Base-by-base conservation (phyloP, 2,888 invertebrate species). In the Spilarctia lutea region DNA sequence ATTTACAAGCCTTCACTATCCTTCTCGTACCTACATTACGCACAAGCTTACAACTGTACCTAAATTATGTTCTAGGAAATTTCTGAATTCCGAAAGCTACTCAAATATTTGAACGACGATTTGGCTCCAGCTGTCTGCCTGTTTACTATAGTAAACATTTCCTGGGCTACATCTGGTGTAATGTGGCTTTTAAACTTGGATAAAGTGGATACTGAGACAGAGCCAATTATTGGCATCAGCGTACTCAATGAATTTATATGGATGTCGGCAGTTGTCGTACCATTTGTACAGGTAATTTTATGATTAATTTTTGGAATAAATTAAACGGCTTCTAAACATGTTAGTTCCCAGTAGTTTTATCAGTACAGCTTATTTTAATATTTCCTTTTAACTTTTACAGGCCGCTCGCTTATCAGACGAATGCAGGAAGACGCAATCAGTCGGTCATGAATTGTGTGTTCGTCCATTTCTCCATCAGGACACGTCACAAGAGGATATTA, bases 381-480 rank as follows among this genome's bases (percentile, higher is more conserved):
- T 10, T 48, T 65, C 16, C 4, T n/a, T n/a, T 45, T 11, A 18
- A 73, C 68, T 42, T 65, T 68, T 96, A 68, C 92, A 98, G 97
- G 98, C 98, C 30, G 97, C 98, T 0, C 96, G 98, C 72, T 94
- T 98, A 78, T 97, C 98, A 0, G 96, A 96, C 18, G 97, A 97
- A 65, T 98, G 98, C 85, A 96, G 96, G 35, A 96, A 96, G 81
- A 96, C 98, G n/a, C 97, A 97, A 90, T 96, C 96, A 30, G 97
- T 97, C 73, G 98, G 98, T 0, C 98, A 98, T 91, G 97, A 98
- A 91, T 96, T 98, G 71, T 96, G 98, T 72, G 97, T 97, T 24
- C 96, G 98, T 2, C 98, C 98, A 0, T 98, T 98, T 89, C 97
- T 98, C 3, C 98, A 98, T 92, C 98, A 98, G 90, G 97, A 97